A percentile compares a stretch with the other conserved stretches of the same genome.
These are phyloP conservation scores for Oncorhynchus clarkii DNA, from an alignment of 2,113 vertebrate species.

Conservation along the genomic window DNA sequence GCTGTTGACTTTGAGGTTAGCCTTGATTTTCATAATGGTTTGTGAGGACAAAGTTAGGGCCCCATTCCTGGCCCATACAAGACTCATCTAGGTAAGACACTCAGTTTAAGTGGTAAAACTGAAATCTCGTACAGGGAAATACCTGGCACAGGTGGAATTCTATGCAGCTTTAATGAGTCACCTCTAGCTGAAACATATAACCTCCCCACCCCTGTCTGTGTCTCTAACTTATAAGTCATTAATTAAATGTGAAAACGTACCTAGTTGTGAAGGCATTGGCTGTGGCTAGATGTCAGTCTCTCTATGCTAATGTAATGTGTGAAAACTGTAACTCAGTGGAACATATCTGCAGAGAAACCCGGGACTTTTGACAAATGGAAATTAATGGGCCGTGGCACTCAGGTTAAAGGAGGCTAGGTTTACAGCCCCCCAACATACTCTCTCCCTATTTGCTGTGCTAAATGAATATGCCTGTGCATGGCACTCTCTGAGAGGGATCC, in stretches of 20 bases:
- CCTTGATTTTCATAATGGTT: no score
- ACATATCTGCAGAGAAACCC: conserved; percentile 50
- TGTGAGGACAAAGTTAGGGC: background rate
- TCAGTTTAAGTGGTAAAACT: conserved; percentile 35
- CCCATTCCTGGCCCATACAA: no score
- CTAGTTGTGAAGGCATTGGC: background rate
- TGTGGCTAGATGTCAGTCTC: conserved; percentile 19
- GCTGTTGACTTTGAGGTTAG: no score
- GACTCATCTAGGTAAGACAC: no score
- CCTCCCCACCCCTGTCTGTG: conserved; percentile 14
- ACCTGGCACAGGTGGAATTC: conserved; percentile 44
- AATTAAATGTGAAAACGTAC: background rate
- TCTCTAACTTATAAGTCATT: background rate
- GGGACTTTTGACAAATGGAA: conserved; percentile 25
- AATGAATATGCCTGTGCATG: conserved; percentile 67
- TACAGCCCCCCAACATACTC: conserved; percentile 30
- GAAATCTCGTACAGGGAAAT: conserved; percentile 39
- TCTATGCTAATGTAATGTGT: conserved; percentile 28
- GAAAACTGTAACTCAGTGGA: conserved; percentile 44
- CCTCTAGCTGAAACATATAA: conserved; percentile 51
- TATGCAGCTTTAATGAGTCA: conserved; percentile 59
- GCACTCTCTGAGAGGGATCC: conserved; percentile 49
- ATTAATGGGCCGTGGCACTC: conserved; percentile 33
- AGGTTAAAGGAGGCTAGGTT: conserved; percentile 62
- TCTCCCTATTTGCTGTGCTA: conserved; percentile 51